Conservation (phyloP, 2,888 invertebrate genomes). For the Dromius quadrimaculatus region DNA sequence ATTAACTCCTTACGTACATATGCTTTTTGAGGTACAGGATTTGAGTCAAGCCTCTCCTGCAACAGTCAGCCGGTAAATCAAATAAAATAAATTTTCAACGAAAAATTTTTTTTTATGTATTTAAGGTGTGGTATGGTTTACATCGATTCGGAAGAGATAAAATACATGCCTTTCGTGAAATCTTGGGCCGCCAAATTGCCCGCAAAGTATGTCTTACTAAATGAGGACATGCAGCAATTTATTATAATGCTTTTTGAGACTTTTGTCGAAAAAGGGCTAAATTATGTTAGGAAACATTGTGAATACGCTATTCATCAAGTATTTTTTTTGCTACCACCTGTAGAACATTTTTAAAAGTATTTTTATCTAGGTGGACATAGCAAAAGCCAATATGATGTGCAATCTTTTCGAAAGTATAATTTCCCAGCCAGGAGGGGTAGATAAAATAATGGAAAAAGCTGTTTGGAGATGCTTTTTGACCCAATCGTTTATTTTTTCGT, state of each 20-base stretch:
- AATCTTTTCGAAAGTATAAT: conserved; percentile 79
- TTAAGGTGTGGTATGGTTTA: conserved; percentile 87
- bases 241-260: conserved; percentile 75
- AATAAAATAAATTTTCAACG: neutral
- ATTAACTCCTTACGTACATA: conserved; percentile 88
- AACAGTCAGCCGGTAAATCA: conserved; percentile 76
- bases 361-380: conserved; percentile 79
- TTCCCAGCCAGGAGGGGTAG: conserved; percentile 69
- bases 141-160: conserved; percentile 85
- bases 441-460: conserved; percentile 70
- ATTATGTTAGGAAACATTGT: conserved; percentile 77
- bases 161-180: conserved; percentile 83
- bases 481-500: conserved; percentile 85
- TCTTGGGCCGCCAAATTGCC: conserved; percentile 78
- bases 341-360: neutral
- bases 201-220: conserved; percentile 66
- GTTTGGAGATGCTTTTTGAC: conserved; percentile 75
- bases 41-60: conserved; percentile 92
- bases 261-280: conserved; percentile 76
- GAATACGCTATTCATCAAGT: conserved; percentile 82
- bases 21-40: conserved; percentile 90
- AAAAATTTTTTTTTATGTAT: neutral
- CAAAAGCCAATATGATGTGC: conserved; percentile 84
- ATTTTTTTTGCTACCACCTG: conserved; percentile 32
- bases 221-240: conserved; percentile 73